Evolutionary conservation across 2,888 invertebrate genomes (phyloP).

Genomic region (Ophraella communa): DNA sequence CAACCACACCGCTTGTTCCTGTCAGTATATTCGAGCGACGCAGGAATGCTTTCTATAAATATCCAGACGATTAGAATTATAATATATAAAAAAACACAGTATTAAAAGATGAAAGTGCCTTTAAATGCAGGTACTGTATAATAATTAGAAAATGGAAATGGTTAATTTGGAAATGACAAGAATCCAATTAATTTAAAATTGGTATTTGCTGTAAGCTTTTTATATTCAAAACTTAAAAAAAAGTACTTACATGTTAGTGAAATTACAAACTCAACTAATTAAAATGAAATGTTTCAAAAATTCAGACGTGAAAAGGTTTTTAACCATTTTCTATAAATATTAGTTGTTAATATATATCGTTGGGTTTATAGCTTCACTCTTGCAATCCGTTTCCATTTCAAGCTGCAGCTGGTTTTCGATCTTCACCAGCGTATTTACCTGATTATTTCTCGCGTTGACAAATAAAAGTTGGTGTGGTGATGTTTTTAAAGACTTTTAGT

Average conservation of each 20-base stretch:
- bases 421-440: too few species aligned
- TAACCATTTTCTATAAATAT: too few species aligned
- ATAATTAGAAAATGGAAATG: not conserved
- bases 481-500: not conserved
- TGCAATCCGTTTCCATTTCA: too few species aligned
- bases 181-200: not conserved
- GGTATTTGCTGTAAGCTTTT: not conserved
- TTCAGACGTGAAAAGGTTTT: too few species aligned
- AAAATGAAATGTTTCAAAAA: too few species aligned
- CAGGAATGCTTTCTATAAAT: conserved; percentile 28
- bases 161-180: not conserved
- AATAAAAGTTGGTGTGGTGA: not conserved
- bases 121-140: not conserved
- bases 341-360: too few species aligned
- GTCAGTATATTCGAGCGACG: conserved; percentile 19
- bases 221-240: too few species aligned
- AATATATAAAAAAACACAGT: conserved; percentile 13
- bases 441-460: not conserved
- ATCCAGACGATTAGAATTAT: conserved; percentile 8
- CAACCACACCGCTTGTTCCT: conserved; percentile 25
- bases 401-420: too few species aligned
- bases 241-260: too few species aligned
- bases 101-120: conserved; percentile 6
- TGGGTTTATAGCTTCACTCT: too few species aligned
- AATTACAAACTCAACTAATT: too few species aligned